Base-by-base conservation (phyloP, 2,113 vertebrate species). In the Poeciliopsis retropinna region DNA sequence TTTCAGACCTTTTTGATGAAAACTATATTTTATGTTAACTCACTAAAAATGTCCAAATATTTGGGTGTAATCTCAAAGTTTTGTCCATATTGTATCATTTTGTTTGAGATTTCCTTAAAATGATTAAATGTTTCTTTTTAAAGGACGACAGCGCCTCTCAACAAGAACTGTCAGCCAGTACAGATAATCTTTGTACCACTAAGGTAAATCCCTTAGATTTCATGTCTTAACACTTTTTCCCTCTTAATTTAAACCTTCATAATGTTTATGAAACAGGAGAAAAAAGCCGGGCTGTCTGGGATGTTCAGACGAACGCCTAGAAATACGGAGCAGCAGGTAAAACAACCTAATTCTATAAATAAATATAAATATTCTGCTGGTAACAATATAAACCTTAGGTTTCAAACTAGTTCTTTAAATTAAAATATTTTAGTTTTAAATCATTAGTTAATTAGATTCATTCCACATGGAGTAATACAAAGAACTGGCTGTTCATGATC, bases 231-330 rank as follows among this genome's bases (percentile, higher is more conserved):
- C 8, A 13, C 12, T 69, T 67, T 5, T 25, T 28, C 9, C 62
- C 22, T 13, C 0, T 32, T 41, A 39, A 32, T 5, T 27, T 30
- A 22, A n/a, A 32, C n/a, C 0, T 14, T 60, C 0, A 0, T n/a
- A 29, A 39, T 72, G 65, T 28, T 6, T 67, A 15, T 62, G 25
- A 1, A 22, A 60, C 72, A 93, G 91, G 91, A 93, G 70, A 88
- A 78, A 25, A 92, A 84, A 79, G 70, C 32, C 10, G 72, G 79
- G 1, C 85, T 92, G 15, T 78, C 61, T 1, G 82, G 77, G 1
- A 83, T 80, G 1, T 91, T 92, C 73, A 87, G 78, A 64, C 79
- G 85, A 60, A 85, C 61, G 1, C 88, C 89, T 0, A 91, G 91
- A 88, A 54, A 72, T 3, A 6, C 27, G 25, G 91, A 91, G 51